Evolutionary conservation across 2,888 invertebrate genomes (phyloP), one percentile per base, ranked within the genome.

Genomic region (Aethes cnicana): DNA sequence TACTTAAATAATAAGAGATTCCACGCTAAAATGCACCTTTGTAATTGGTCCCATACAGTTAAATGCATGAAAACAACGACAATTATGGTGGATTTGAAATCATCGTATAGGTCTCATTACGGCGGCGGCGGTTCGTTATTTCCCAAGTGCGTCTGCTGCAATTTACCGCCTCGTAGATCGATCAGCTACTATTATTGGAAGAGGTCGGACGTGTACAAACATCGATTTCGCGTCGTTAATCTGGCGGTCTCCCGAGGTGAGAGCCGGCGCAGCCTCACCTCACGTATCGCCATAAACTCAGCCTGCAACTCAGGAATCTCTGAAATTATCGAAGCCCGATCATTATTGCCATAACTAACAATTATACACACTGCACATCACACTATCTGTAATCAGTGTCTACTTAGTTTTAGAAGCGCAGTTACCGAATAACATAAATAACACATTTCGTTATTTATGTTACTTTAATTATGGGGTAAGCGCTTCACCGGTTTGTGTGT

Each of bases 201-300:
- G 87, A 83, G 86, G 85, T 86, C 80, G 86, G 82, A 87, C 88
- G 88, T 88, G 89, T 87, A 82, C 85, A 89, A 88, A 88, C 88
- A 89, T 81, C 84, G 81, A 84, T 84, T 85, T 86, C 78, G 81
- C 77, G 82, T 84, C 82, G 85, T 86, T 88, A 84, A 83, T 84
- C 77, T 77, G 71, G 66, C 74, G 70, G 77, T 75, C 77, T 61
- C 66, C 54, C 58, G 77, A 79, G 79, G 81, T 81, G 84, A 84
- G 84, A 83, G 78, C 69, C 74, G 71, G 67, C 72, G 71, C 71
- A 67, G 73, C 64, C 73, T 81, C 80, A 82, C 84, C 85, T 85
- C 87, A 87, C 87, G 87, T 87, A 78, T 73, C 67, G 69, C 64
- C 68, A 59, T 71, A 62, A 67, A 76, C 68, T 74, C 81, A 84